These are phyloP conservation scores for Trinorchestia longiramus DNA, from an alignment of 1,140 invertebrate species.

Conservation along the genomic window DNA sequence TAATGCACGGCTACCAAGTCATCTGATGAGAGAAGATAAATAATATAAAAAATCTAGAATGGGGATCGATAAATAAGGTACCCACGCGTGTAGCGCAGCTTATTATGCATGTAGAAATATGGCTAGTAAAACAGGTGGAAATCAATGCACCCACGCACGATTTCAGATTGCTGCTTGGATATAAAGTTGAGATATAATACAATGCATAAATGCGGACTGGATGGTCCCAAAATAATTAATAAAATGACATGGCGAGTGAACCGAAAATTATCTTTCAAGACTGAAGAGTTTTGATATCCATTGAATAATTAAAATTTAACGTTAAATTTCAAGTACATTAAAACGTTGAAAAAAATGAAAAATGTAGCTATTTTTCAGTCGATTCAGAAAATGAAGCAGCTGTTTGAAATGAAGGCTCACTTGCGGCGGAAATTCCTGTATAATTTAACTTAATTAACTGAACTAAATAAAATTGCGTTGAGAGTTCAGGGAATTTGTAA, in stretches of 20 bases:
- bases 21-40: neutral
- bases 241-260: no score
- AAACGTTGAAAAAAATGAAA: neutral
- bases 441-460: no score
- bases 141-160: neutral
- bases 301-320: neutral
- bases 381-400: neutral
- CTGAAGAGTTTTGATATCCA: no score
- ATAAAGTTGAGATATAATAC: neutral
- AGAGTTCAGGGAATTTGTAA: no score
- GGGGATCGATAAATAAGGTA: neutral
- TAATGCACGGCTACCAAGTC: neutral
- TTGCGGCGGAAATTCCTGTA: neutral
- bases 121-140: neutral
- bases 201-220: neutral
- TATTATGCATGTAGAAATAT: neutral
- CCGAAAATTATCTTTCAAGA: no score
- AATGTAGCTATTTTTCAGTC: neutral
- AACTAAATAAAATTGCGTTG: neutral
- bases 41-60: neutral
- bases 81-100: neutral
- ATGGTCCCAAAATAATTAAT: no score
- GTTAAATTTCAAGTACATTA: neutral
- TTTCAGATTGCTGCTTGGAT: neutral
- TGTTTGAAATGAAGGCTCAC: neutral